Conservation (phyloP, 2,113 vertebrate species). For the Dermatemys mawii region DNA sequence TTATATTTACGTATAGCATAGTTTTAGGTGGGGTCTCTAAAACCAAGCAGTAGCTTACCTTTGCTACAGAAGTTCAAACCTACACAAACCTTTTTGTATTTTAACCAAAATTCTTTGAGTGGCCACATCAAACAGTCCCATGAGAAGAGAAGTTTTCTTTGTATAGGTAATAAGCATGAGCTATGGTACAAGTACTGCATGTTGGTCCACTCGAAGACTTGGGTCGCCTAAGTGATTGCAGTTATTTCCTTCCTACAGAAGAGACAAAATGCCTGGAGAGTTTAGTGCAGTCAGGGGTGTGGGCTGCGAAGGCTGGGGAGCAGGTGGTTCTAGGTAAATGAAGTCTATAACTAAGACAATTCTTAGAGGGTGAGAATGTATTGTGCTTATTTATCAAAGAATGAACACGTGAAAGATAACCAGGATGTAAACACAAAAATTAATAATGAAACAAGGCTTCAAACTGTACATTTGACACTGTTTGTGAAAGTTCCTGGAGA, state of each 20-base stretch:
- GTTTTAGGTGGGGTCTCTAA: background rate
- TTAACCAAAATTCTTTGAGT: background rate
- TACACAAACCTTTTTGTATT: background rate
- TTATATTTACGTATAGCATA: background rate
- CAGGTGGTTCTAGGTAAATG: conserved; percentile 66
- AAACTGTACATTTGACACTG: background rate
- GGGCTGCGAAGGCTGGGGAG: conserved; percentile 56
- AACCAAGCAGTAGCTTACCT: background rate
- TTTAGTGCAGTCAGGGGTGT: conserved; percentile 43
- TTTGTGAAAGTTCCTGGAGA: background rate
- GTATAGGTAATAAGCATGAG: background rate
- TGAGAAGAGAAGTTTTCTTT: background rate
- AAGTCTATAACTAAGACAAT: conserved; percentile 51
- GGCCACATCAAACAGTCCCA: background rate
- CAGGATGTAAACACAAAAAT: conserved; percentile 9
- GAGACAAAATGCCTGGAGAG: conserved; percentile 12
- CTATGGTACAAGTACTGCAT: background rate
- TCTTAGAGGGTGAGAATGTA: conserved; percentile 45
- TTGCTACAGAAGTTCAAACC: background rate
- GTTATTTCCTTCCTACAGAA: conserved; percentile 11
- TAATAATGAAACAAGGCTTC: background rate
- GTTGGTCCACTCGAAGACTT: conserved; percentile 5
- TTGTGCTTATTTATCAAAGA: conserved; percentile 44
- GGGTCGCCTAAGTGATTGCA: background rate
- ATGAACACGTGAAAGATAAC: conserved; percentile 37